Conservation (phyloP, 2,888 invertebrate species). For the Cheiracanthium punctorium region DNA sequence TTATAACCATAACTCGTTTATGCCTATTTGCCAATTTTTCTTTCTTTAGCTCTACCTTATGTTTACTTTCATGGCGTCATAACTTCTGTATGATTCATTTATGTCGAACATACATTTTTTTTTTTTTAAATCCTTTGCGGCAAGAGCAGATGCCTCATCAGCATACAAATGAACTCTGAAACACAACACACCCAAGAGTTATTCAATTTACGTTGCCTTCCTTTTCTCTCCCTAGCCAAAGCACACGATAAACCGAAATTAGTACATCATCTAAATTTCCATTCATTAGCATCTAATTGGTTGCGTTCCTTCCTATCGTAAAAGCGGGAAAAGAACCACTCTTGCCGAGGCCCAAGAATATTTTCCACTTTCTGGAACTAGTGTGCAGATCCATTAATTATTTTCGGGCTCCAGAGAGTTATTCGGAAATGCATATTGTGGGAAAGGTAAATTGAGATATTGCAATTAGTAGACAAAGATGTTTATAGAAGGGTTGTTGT, state of each 20-base stretch:
- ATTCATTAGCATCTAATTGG: not conserved
- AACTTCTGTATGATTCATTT: no score
- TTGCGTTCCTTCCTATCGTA: not conserved
- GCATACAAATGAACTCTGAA: not conserved
- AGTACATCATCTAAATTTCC: conserved; percentile 1
- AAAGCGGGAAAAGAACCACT: not conserved
- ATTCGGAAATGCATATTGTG: not conserved
- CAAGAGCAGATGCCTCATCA: not conserved
- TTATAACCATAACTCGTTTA: no score
- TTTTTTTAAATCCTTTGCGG: no score
- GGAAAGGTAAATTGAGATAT: not conserved
- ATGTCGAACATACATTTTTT: no score
- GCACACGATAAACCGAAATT: not conserved
- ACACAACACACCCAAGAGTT: not conserved
- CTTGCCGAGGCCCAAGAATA: not conserved
- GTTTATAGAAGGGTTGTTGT: no score
- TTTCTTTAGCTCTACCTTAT: no score
- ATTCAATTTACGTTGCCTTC: not conserved
- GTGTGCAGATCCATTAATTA: not conserved
- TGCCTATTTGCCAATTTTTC: no score
- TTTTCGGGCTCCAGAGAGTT: not conserved
- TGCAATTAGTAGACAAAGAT: not conserved
- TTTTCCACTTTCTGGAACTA: not conserved
- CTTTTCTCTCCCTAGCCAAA: not conserved
- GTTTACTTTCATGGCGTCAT: no score